Percentiles rank a stretch among this genome's conserved stretches.
These are phyloP conservation scores for Strigamia transsilvanica DNA, from an alignment of 2,888 invertebrate species.

Conservation along the genomic window DNA sequence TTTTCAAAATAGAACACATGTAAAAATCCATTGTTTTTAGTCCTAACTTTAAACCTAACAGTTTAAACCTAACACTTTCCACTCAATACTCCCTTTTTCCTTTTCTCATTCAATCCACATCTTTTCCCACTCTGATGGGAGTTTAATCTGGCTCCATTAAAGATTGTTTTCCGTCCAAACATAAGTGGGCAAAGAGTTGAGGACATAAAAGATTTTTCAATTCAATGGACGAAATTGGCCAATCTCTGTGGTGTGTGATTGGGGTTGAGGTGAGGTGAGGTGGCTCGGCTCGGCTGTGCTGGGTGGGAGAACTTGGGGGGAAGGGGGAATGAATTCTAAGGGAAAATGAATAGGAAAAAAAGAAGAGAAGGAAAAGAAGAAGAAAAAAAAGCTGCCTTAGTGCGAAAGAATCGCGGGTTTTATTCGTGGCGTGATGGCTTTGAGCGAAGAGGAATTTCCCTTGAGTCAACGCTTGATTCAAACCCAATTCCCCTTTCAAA, in stretches of 20 bases:
- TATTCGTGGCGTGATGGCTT: conserved; percentile 47
- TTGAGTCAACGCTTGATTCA: conserved; percentile 45
- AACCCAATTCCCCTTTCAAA: conserved; percentile 49
- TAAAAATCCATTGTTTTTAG: too few species aligned
- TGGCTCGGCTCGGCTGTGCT: not conserved
- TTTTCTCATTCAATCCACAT: conserved; percentile 7
- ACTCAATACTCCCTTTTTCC: not conserved
- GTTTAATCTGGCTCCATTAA: conserved; percentile 45
- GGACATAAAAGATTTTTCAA: conserved; percentile 43
- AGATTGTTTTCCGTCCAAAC: conserved; percentile 47
- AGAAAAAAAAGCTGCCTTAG: conserved; percentile 19
- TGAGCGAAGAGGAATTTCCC: conserved; percentile 49
- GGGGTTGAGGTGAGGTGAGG: not conserved
- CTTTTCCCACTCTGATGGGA: conserved; percentile 41
- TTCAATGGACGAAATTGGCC: conserved; percentile 49
- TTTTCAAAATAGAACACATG: too few species aligned
- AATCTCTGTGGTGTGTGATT: conserved; percentile 37
- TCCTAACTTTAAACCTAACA: too few species aligned
- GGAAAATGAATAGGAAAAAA: conserved; percentile 19
- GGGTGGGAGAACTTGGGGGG: not conserved
- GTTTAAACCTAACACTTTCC: too few species aligned
- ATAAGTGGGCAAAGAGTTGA: conserved; percentile 49
- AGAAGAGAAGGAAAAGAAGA: not conserved
- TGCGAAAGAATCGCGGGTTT: conserved; percentile 44
- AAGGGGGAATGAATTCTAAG: conserved; percentile 27